A percentile compares a stretch with the other conserved stretches of the same genome.
phyloP scores from a whole-genome alignment of 2,888 invertebrate species.

The Danaus chrysippus region DNA sequence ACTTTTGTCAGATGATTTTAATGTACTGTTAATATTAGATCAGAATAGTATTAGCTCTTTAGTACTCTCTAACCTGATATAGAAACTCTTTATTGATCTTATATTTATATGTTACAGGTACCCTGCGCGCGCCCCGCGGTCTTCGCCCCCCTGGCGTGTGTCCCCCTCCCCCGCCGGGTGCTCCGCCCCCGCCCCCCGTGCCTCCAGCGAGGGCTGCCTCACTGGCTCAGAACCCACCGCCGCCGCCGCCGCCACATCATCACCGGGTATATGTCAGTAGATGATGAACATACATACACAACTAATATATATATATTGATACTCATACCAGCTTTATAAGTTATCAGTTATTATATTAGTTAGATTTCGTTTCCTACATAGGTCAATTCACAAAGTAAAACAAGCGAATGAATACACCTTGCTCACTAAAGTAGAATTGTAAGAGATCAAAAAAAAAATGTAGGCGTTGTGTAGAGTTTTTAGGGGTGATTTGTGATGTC shows the following conservation, averaged over 20 bases:
- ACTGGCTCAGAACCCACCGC: constrained; percentile 41
- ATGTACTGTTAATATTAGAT: too few relatives aligned
- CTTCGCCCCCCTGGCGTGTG: constrained; percentile 78
- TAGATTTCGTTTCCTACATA: too few relatives aligned
- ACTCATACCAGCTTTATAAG: neutral
- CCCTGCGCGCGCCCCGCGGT: constrained; percentile 69
- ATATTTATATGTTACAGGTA: constrained; percentile 44
- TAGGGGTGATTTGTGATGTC: too few relatives aligned
- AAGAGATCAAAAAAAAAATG: too few relatives aligned
- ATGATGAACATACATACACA: neutral
- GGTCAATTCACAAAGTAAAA: too few relatives aligned
- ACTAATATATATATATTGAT: neutral
- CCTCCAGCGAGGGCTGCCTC: constrained; percentile 63
- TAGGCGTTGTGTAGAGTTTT: too few relatives aligned
- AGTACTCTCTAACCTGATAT: too few relatives aligned
- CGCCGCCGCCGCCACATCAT: constrained; percentile 59
- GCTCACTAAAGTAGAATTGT: neutral
- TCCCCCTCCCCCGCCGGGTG: constrained; percentile 79
- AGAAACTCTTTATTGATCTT: too few relatives aligned
- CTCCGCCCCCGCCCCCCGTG: constrained; percentile 76
- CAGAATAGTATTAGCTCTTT: too few relatives aligned
- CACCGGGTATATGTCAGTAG: constrained; percentile 45
- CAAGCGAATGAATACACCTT: neutral
- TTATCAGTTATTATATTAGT: too few relatives aligned
- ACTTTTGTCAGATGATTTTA: too few relatives aligned